Evolutionary conservation across 2,797 vertebrate species (phyloP).

Genomic region (Odontamblyopus rebecca): DNA sequence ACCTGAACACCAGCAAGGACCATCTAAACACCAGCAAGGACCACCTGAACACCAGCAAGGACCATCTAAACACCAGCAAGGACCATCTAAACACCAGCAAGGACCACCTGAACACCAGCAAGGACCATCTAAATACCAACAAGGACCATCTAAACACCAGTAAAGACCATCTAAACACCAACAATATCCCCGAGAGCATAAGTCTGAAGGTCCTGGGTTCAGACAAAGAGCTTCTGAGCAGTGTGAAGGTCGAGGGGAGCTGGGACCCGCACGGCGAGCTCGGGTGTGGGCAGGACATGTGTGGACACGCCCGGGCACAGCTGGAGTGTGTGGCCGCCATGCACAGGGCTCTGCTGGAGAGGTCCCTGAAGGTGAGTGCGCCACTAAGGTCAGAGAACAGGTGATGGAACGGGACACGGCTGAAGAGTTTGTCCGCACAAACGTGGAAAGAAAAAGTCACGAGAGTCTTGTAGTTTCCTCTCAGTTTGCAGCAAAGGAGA

Average conservation of each 20-base stretch:
- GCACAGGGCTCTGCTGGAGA: constrained; percentile 81
- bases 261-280: not conserved
- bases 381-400: not conserved
- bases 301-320: constrained; percentile 51
- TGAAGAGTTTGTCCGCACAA: too few species aligned
- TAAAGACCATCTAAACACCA: not conserved
- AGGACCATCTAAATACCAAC: not conserved
- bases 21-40: not conserved
- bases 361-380: constrained; percentile 72
- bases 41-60: not conserved
- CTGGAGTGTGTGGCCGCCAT: constrained; percentile 84
- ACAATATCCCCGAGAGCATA: not conserved
- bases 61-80: not conserved
- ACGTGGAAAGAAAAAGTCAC: too few species aligned
- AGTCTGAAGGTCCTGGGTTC: not conserved
- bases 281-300: constrained; percentile 5
- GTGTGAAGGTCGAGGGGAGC: not conserved
- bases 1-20: not conserved
- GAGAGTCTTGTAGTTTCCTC: too few species aligned
- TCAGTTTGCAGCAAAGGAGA: too few species aligned
- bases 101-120: not conserved
- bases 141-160: not conserved
- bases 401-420: too few species aligned
- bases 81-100: not conserved
- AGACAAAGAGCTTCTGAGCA: not conserved